Conservation (phyloP, 2,888 invertebrate genomes). For the Pharmacophagus antenor region DNA sequence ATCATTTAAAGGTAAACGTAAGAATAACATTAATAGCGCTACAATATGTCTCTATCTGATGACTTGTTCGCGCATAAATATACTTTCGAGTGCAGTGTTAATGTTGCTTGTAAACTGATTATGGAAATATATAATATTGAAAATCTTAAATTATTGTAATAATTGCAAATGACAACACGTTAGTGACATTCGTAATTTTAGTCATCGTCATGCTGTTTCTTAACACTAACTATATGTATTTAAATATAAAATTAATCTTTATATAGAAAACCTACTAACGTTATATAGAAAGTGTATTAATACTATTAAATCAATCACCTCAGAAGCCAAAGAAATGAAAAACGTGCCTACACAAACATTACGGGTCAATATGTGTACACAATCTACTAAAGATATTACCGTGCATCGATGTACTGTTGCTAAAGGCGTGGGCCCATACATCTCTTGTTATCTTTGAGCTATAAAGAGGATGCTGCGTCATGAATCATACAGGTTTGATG, state of each 20-base stretch:
- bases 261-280: constrained; percentile 4
- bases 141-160: too few relatives aligned
- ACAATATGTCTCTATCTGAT: too few relatives aligned
- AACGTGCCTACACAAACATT: constrained; percentile 14
- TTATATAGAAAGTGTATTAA: neutral
- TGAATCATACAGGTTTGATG: neutral
- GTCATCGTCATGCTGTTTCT: neutral
- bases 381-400: constrained; percentile 13
- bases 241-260: neutral
- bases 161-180: too few relatives aligned
- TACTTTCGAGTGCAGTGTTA: too few relatives aligned
- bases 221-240: neutral
- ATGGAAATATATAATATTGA: too few relatives aligned
- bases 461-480: neutral
- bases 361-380: constrained; percentile 19
- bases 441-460: neutral
- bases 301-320: constrained; percentile 18
- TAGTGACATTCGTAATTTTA: too few relatives aligned
- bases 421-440: constrained; percentile 20
- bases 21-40: too few relatives aligned
- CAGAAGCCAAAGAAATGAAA: constrained; percentile 8
- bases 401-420: constrained; percentile 10
- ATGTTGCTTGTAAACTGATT: too few relatives aligned
- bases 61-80: too few relatives aligned
- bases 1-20: too few relatives aligned